These are phyloP conservation scores for Drosophila sechellia DNA, from an alignment of 1,140 invertebrate species.

Conservation along the genomic window DNA sequence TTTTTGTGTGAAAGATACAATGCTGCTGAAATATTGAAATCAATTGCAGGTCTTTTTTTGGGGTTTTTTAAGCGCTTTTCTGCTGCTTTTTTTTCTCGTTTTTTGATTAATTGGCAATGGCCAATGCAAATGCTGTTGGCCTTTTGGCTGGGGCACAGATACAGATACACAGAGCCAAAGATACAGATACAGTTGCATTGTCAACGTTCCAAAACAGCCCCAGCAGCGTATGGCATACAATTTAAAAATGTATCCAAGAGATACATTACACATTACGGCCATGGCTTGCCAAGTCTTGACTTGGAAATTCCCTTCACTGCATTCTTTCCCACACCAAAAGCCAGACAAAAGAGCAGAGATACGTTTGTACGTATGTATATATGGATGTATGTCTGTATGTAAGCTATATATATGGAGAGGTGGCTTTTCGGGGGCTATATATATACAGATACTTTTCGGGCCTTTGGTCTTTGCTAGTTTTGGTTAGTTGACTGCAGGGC, in stretches of 20 bases:
- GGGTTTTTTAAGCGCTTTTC: conserved; percentile 28
- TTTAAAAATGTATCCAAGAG: conserved; percentile 80
- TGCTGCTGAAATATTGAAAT: conserved; percentile 75
- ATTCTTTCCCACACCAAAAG: conserved; percentile 77
- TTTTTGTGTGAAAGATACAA: conserved; percentile 46
- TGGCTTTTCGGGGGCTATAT: conserved; percentile 12
- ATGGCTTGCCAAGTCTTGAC: conserved; percentile 73
- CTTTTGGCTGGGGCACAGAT: conserved; percentile 38
- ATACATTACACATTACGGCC: conserved; percentile 78
- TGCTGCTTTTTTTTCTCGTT: conserved; percentile 6
- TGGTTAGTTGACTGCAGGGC: conserved; percentile 65
- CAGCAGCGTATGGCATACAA: conserved; percentile 63
- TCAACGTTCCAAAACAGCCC: conserved; percentile 68
- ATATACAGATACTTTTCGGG: conserved; percentile 61
- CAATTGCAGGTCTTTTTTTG: conserved; percentile 53
- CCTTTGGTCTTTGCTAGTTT: conserved; percentile 57
- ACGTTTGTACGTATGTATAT: neutral
- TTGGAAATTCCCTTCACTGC: conserved; percentile 80
- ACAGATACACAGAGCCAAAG: conserved; percentile 13
- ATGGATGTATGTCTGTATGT: neutral
- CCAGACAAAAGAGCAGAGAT: conserved; percentile 37
- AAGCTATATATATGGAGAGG: conserved; percentile 15
- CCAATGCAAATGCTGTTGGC: conserved; percentile 74
- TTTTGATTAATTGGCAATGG: conserved; percentile 75
- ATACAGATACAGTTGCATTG: conserved; percentile 49